These are phyloP conservation scores for Eupristina koningsbergeri DNA, from an alignment of 1,140 invertebrate species.

Conservation along the genomic window DNA sequence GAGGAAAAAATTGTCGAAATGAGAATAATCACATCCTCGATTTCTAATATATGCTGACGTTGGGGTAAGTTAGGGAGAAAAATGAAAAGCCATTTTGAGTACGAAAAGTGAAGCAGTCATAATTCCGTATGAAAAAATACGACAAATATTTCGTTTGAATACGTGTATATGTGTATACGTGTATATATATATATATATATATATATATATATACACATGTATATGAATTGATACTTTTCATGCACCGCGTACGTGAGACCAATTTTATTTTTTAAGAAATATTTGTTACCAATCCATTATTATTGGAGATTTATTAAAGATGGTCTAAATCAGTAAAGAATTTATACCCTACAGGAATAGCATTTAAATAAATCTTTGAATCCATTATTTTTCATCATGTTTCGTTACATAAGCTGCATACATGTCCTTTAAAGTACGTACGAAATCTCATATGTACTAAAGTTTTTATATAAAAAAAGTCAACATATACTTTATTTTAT, in stretches of 20 bases:
- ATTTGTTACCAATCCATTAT: neutral
- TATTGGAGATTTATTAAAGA: constrained; percentile 30
- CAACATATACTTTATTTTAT: too few relatives aligned
- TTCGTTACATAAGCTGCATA: neutral
- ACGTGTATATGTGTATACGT: too few relatives aligned
- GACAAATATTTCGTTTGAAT: too few relatives aligned
- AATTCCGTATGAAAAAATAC: too few relatives aligned
- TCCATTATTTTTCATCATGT: neutral
- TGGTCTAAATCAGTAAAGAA: neutral
- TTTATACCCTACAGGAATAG: neutral
- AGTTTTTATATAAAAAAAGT: too few relatives aligned
- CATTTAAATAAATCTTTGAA: neutral
- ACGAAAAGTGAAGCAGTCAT: neutral
- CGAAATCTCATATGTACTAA: neutral
- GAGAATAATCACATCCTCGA: constrained; percentile 14
- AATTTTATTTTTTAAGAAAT: constrained; percentile 25
- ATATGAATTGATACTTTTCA: constrained; percentile 38
- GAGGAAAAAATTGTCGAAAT: constrained; percentile 7
- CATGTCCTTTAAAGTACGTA: neutral
- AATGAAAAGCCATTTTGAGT: constrained; percentile 33
- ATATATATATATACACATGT: neutral
- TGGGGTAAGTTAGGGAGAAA: neutral
- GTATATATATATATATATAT: neutral
- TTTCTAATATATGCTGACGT: constrained; percentile 9
- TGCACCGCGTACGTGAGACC: neutral